Base-by-base conservation (phyloP, 2,888 invertebrate species). In the Notodonta ziczac region DNA sequence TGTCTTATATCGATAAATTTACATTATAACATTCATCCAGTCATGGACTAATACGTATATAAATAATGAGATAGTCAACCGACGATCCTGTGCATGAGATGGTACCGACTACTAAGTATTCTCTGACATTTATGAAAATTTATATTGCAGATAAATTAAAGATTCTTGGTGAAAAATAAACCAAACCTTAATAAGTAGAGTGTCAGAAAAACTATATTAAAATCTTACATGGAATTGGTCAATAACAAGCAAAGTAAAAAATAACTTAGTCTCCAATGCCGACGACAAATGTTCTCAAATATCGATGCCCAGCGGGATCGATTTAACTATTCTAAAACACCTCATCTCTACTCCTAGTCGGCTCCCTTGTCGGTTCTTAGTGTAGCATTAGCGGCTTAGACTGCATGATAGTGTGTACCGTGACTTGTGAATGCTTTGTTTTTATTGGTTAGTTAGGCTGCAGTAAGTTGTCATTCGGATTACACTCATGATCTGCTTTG, bases 361-460 rank as follows among this genome's bases (percentile, higher is more conserved):
- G 90, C 85, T 86, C 86, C 87, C 89, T 91, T 91, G 90, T 87
- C 86, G 88, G 86, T 79, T 75, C 84, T 85, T 81, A 85, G 80
- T 86, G 84, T 84, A 78, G 89, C 83, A 87, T 87, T 86, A 88
- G 84, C 78, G 77, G 87, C 87, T 88, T 85, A 87, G 82, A 74
- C 76, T 77, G 70, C 81, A 86, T 88, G 87, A 90, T 89, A 86
- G 77, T 68, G 72, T 73, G 74, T 77, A 78, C 67, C 83, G 70
- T 88, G 89, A 89, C 85, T 87, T 73, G 81, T 77, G 69, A 71
- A 73, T 73, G 67, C 60, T 80, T 83, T 82, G 65, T 68, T 74
- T 75, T 78, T 78, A 66, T 77, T 74, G 9, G 24, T 69, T 63
- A 59, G 73, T 77, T 58, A 59, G 56, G 56, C 14, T 56, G 56